Base-by-base conservation (phyloP, 2,888 invertebrate genomes). In the Parnassius smintheus region DNA sequence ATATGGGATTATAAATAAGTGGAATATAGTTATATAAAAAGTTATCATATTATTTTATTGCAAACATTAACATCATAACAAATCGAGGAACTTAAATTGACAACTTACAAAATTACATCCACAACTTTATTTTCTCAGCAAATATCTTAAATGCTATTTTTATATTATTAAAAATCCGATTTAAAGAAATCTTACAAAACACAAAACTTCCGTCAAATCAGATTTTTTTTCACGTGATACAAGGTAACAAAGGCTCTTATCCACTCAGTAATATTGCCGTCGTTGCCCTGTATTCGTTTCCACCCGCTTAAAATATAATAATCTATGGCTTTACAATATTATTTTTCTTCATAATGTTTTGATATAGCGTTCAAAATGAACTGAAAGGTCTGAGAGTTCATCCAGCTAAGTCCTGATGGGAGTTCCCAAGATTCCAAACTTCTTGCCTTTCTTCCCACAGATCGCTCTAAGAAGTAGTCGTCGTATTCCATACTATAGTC, bases 401-500 rank as follows among this genome's bases (percentile, higher is more conserved):
- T 87, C 82, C 94, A 94, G 70, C 92, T 86, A 8, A 85, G 76
- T 2, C 91, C 91, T 45, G 91, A 91, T 2, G 88, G 83, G 44
- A 88, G 70, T 52, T 86, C 85, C 10, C 75, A 78, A 2, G 81
- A 67, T 42, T 90, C 88, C 49, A 92, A 66, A 67, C 91, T 89
- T 73, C 86, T 77, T 41, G 91, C 75, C 68, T 88, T 85, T 76
- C 89, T 90, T 69, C 92, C 92, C 12, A 95, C 91, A 10, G 94
- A 94, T 69, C 96, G 92, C 72, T 94, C 94, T 61, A 96, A 92
- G 79, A 95, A 93, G 77, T 96, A 95, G 78, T 95, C 95, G 64
- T 94, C 94, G 77, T 96, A 95, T 74, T 95, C 94, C 79, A 93
- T 92, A 74, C 95, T 95, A 81, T 95, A 95, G 82, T 96, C 96